Conservation (phyloP, 2,113 vertebrate genomes). For the Rattus rattus region DNA sequence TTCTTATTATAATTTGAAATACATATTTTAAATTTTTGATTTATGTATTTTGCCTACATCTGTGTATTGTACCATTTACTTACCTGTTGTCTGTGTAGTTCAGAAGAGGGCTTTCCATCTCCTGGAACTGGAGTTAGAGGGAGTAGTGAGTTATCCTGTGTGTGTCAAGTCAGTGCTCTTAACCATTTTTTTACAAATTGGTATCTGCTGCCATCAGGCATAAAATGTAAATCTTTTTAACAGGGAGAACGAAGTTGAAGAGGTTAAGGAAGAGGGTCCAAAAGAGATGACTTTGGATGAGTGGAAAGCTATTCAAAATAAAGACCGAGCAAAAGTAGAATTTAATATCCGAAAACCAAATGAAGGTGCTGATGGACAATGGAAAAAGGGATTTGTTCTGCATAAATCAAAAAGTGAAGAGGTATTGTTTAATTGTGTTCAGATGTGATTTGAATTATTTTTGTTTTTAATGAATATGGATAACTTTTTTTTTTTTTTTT, state of each 20-base stretch:
- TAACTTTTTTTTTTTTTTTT: background rate
- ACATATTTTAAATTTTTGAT: background rate
- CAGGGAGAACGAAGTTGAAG: slow-evolving; percentile 98
- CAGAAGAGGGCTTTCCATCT: background rate
- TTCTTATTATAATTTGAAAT: background rate
- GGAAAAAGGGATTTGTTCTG: slow-evolving; percentile 98
- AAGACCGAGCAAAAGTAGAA: slow-evolving; percentile 97
- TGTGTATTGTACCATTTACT: background rate
- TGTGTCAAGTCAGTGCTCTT: background rate
- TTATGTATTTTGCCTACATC: background rate
- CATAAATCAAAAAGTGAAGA: slow-evolving; percentile 99
- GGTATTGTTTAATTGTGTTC: slow-evolving; percentile 80
- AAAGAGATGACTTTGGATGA: slow-evolving; percentile 99
- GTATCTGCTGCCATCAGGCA: background rate
- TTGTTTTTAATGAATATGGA: background rate
- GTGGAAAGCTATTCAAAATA: slow-evolving; percentile 99
- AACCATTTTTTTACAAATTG: background rate
- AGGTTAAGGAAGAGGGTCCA: slow-evolving; percentile 97
- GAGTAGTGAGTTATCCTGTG: background rate
- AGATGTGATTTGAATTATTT: slow-evolving; percentile 7
- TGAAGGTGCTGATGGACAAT: slow-evolving; percentile 96
- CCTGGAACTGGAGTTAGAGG: background rate
- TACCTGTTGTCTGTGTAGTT: background rate
- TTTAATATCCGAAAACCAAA: slow-evolving; percentile 99
- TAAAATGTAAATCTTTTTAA: slow-evolving; percentile 62